Evolutionary conservation across 2,113 vertebrate genomes (phyloP), one percentile per base, ranked within the genome.

Genomic region (Electrona antarctica): DNA sequence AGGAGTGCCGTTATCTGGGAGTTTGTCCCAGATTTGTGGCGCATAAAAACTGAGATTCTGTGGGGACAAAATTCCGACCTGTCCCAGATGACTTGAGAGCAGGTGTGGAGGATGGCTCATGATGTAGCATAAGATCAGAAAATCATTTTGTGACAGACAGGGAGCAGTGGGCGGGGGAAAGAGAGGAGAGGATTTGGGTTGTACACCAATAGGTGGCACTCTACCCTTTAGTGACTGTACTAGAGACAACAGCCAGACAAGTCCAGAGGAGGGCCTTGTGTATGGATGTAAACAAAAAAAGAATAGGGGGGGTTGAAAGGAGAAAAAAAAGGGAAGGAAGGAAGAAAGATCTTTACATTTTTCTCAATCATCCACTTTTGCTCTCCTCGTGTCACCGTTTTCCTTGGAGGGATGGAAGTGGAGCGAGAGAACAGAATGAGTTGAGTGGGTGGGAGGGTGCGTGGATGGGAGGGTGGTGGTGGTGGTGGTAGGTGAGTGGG

Each of bases 181-280:
- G 52, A 73, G 41, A 75, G 67, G 29, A 52, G 50, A 69, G 78
- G 81, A 87, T 84, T 67, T 64, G 70, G 85, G 71, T 81, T 82
- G 72, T 76, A 68, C 71, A 83, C 92, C 93, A 91, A 92, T 90
- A 94, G 92, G 91, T 91, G 93, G 92, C 93, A 91, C 92, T 89
- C 86, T 93, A 92, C 88, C 84, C 92, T 93, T 91, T 91, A 76
- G 69, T 92, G 88, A 92, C 87, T 85, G 75, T 74, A 71, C 67
- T 21, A 21, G 21, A 85, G 74, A 81, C 66, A 33, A 60, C 33
- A 41, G 33, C 33, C 33, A 73, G 41, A 67, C 62, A 59, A 59
- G 69, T 69, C 70, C 69, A 66, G 50, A 14, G 13, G 41, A 62
- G 7, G 13, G 41, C 33, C 33, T 41, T 41, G 5, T 4, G 33